These are phyloP conservation scores for Mustela erminea DNA, from an alignment of 2,797 vertebrate species.

Conservation along the genomic window DNA sequence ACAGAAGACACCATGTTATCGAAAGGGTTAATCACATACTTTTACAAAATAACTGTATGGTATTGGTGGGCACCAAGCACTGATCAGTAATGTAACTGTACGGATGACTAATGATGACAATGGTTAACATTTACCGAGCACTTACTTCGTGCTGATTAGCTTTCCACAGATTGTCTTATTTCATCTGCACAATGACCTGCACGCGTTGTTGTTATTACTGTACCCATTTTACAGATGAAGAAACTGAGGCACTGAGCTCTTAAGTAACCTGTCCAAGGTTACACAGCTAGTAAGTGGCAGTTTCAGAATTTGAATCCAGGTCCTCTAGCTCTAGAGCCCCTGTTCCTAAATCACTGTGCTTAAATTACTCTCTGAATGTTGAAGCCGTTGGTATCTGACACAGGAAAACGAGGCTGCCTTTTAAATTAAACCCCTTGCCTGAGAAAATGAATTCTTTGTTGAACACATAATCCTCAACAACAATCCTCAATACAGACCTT, in stretches of 20 bases:
- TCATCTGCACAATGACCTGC: neutral
- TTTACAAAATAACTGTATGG: slow-evolving; percentile 18
- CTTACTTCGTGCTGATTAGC: neutral
- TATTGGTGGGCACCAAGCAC: neutral
- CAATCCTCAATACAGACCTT: neutral
- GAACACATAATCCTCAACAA: neutral
- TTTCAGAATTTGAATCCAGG: slow-evolving; percentile 60
- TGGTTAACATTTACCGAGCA: neutral
- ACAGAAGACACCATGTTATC: neutral
- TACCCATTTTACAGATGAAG: slow-evolving; percentile 80
- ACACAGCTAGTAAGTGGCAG: slow-evolving; percentile 64
- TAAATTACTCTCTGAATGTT: neutral
- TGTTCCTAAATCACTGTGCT: neutral
- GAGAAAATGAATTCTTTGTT: neutral
- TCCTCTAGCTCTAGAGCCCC: slow-evolving; percentile 19
- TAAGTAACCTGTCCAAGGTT: slow-evolving; percentile 33
- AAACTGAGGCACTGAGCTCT: slow-evolving; percentile 64
- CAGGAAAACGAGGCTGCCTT: neutral
- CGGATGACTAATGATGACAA: neutral
- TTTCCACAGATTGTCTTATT: slow-evolving; percentile 28
- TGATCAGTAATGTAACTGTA: neutral
- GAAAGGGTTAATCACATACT: neutral
- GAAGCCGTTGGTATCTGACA: neutral
- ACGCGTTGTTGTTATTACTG: neutral
- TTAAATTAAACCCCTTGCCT: neutral